A percentile compares a stretch with the other conserved stretches of the same genome.
phyloP scores from a whole-genome alignment of 2,888 invertebrate species.

The Ephialtes manifestator region DNA sequence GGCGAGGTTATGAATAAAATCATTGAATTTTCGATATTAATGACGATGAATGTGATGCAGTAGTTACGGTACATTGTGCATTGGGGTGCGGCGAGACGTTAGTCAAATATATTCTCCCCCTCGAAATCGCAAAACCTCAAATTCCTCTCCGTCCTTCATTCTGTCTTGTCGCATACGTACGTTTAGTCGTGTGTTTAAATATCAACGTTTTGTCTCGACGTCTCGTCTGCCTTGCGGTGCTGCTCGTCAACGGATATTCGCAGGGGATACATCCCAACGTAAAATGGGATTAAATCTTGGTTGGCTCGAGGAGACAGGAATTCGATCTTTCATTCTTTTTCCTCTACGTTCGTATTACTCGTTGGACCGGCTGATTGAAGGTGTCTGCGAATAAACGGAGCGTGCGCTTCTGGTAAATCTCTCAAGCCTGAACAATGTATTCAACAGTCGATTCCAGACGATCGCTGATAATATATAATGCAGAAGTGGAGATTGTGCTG shows the following conservation, averaged over 20 bases:
- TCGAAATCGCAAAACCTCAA: slow-evolving; percentile 46
- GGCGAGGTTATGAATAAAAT: slow-evolving; percentile 82
- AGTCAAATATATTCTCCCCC: slow-evolving; percentile 56
- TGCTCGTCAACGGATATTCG: slow-evolving; percentile 28
- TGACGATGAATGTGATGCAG: slow-evolving; percentile 71
- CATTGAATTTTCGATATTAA: slow-evolving; percentile 83
- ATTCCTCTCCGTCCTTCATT: slow-evolving; percentile 28
- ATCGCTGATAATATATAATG: slow-evolving; percentile 45
- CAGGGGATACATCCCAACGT: slow-evolving; percentile 1
- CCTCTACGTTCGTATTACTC: slow-evolving; percentile 28
- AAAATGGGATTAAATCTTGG: slow-evolving; percentile 57
- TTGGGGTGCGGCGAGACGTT: slow-evolving; percentile 16
- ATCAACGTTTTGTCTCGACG: slow-evolving; percentile 47
- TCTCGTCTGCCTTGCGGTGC: neutral
- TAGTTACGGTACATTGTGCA: slow-evolving; percentile 10
- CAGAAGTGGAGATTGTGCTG: slow-evolving; percentile 23
- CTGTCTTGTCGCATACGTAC: slow-evolving; percentile 7
- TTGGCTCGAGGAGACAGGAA: slow-evolving; percentile 31
- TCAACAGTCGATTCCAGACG: slow-evolving; percentile 17
- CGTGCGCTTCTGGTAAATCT: slow-evolving; percentile 43
- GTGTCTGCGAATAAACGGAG: slow-evolving; percentile 62
- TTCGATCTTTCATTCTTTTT: slow-evolving; percentile 36
- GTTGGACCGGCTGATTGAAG: slow-evolving; percentile 60
- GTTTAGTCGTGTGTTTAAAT: slow-evolving; percentile 40
- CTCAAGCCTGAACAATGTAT: slow-evolving; percentile 27